A percentile compares a stretch with the other conserved stretches of the same genome.
These are phyloP conservation scores for Hippocampus abdominalis DNA, from an alignment of 2,113 vertebrate genomes.

Conservation along the genomic window DNA sequence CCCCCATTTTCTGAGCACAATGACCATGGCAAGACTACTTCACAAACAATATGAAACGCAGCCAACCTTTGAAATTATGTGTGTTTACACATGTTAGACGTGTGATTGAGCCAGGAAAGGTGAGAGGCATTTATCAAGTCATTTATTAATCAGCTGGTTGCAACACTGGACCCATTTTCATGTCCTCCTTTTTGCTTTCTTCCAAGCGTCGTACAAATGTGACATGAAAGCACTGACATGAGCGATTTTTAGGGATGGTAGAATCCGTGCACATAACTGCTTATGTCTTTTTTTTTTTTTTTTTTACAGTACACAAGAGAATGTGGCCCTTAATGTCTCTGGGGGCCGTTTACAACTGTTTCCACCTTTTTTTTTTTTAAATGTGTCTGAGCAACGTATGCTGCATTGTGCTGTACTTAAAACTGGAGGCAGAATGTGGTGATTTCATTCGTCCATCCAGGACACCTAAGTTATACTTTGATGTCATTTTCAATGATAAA, in stretches of 20 bases:
- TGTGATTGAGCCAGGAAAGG: slow-evolving; percentile 15
- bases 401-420: background rate
- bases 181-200: no score
- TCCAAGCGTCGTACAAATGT: no score
- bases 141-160: background rate
- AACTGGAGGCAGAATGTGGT: background rate
- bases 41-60: slow-evolving; percentile 42
- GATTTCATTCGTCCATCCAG: background rate
- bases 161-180: no score
- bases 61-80: slow-evolving; percentile 20
- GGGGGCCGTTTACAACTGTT: background rate
- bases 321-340: no score
- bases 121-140: slow-evolving; percentile 6
- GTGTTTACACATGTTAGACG: slow-evolving; percentile 11
- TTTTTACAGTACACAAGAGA: no score
- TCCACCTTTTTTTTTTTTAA: background rate
- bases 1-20: slow-evolving; percentile 43
- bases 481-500: background rate
- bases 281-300: no score
- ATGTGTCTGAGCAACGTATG: background rate
- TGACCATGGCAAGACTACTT: slow-evolving; percentile 50
- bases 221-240: no score
- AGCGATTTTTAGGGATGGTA: no score
- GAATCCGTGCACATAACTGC: no score
- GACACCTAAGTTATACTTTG: background rate